Evolutionary conservation across 1,140 invertebrate genomes (phyloP), one percentile per base, ranked within the genome.

Genomic region (Brachionus paranguensis): DNA sequence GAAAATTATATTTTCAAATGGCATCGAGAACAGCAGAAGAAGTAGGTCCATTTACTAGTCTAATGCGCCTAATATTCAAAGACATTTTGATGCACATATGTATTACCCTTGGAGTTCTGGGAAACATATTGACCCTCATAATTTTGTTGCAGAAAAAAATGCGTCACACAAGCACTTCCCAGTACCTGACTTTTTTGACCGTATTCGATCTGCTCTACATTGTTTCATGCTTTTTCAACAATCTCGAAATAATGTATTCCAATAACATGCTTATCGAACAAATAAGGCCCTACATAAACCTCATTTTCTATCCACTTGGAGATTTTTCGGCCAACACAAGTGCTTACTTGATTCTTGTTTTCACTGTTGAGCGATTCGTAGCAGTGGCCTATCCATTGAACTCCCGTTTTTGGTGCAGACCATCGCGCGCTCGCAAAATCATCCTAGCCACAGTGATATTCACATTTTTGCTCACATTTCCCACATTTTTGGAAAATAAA

Each of bases 291-390:
- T 83, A 41, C 43, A 27, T 83, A 27, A 83, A 50, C n/a, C 47
- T 65, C 7, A 29, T 83, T 41, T 83, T 65, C 65, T 64, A 64
- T 33, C 79, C 79, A 5, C 12, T 83, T 7, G 79, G 37, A 12
- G 79, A 83, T 17, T 83, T 83, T 83, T 65, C 79, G 14, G 41
- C 60, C 11, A 83, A 83, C 64, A 65, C 79, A 27, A 83, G 79
- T 50, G 79, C 45, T 68, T 83, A 64, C 17, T 7, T 83, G 24
- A 83, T 64, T 41, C 29, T 83, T 14, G 20, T 50, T 17, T 83
- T 83, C 29, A 83, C 79, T 7, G 27, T 83, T 29, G 79, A 83
- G 50, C 55, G 79, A 20, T 83, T 37, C 4, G 37, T 83, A n/a
- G 79, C 79, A 8, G 55, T 83, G 3, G 55, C 79, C 20, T 70